These are phyloP conservation scores for Brenthis hecate DNA, from an alignment of 2,888 invertebrate species.

Conservation along the genomic window DNA sequence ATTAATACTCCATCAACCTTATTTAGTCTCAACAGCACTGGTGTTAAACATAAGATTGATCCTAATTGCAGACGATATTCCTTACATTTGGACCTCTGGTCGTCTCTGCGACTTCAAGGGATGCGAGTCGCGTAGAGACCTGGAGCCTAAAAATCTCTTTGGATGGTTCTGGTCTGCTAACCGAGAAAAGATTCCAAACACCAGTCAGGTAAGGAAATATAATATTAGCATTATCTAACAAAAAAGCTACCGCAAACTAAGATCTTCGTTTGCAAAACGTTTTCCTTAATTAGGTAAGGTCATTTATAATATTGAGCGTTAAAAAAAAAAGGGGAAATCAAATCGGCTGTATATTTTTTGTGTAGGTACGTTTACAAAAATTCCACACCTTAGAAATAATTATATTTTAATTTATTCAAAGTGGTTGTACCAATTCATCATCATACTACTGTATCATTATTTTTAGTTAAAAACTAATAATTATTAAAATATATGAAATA, in stretches of 20 bases:
- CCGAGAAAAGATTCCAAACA: conserved; percentile 92
- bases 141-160: conserved; percentile 92
- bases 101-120: conserved; percentile 96
- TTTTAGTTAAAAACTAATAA: background rate
- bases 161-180: conserved; percentile 98
- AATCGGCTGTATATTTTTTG: background rate
- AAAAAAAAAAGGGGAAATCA: too few species aligned
- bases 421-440: too few species aligned
- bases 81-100: conserved; percentile 96
- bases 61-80: conserved; percentile 87
- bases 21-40: background rate
- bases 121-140: conserved; percentile 91
- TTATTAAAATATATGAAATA: background rate
- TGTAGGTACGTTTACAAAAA: background rate
- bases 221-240: background rate
- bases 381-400: background rate
- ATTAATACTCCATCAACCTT: too few species aligned
- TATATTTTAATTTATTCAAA: conserved; percentile 21
- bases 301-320: background rate
- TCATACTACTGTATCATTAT: too few species aligned
- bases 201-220: conserved; percentile 82
- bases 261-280: too few species aligned
- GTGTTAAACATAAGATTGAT: background rate
- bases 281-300: too few species aligned
- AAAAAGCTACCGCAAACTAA: too few species aligned